Evolutionary conservation across 2,113 vertebrate genomes (phyloP).

Genomic region (Oncorhynchus mykiss): DNA sequence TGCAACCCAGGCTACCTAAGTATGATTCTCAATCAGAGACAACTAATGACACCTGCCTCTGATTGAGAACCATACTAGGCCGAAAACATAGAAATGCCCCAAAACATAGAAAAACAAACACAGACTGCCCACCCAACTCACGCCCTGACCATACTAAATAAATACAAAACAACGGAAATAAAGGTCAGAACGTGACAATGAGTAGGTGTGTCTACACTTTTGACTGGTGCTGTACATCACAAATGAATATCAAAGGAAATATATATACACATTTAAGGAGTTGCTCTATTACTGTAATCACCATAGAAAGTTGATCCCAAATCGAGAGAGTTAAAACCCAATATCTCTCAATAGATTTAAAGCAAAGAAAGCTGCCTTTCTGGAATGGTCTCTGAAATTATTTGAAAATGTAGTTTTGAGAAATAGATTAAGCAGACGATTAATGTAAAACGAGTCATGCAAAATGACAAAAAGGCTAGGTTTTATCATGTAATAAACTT

Average conservation of each 20-base stretch:
- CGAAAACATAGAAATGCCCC: no score
- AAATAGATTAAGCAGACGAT: slow-evolving; percentile 53
- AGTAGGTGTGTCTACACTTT: no score
- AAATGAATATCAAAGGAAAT: slow-evolving; percentile 83
- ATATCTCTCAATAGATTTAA: slow-evolving; percentile 67
- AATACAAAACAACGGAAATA: no score
- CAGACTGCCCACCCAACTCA: no score
- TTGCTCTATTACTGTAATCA: slow-evolving; percentile 87
- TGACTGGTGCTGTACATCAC: slow-evolving; percentile 69
- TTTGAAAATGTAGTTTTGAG: slow-evolving; percentile 62
- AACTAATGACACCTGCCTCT: no score
- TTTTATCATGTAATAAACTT: slow-evolving; percentile 61
- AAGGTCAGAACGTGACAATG: no score
- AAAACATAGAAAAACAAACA: no score
- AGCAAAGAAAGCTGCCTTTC: slow-evolving; percentile 63
- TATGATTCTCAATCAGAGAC: no score
- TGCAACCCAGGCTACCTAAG: no score
- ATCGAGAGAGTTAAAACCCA: slow-evolving; percentile 71
- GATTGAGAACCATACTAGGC: no score
- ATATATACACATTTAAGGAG: slow-evolving; percentile 66
- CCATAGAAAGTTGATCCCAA: slow-evolving; percentile 75
- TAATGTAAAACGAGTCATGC: slow-evolving; percentile 53
- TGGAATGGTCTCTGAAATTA: slow-evolving; percentile 64
- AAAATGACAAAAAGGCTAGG: slow-evolving; percentile 71
- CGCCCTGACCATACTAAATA: no score